Conservation (phyloP, 2,113 vertebrate genomes). For the Poeciliopsis prolifica region DNA sequence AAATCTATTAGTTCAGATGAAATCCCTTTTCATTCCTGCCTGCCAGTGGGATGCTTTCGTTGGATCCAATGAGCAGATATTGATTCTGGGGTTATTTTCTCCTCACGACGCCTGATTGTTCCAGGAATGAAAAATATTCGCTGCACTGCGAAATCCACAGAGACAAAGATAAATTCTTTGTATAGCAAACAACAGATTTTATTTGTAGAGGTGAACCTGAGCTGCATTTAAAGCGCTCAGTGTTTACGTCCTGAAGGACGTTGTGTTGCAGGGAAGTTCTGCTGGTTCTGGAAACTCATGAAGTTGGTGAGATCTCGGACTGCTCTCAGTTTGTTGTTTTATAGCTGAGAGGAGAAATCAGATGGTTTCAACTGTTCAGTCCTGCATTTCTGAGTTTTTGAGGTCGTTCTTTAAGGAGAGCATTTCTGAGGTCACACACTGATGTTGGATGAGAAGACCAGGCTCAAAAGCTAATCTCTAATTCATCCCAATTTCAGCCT, state of each 20-base stretch:
- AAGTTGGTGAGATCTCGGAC: background rate
- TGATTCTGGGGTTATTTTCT: constrained; percentile 13
- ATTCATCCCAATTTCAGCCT: too few species aligned
- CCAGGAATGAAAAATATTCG: background rate
- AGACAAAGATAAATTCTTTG: background rate
- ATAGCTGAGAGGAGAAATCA: too few species aligned
- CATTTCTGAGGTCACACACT: too few species aligned
- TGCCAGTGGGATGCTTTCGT: background rate
- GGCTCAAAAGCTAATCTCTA: too few species aligned
- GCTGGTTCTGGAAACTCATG: background rate
- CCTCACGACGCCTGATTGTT: background rate
- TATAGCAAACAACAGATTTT: background rate
- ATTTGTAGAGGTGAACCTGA: background rate
- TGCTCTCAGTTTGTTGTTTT: background rate
- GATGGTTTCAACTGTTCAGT: too few species aligned
- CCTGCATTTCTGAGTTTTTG: too few species aligned
- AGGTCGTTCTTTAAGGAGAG: too few species aligned
- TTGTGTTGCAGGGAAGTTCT: too few species aligned
- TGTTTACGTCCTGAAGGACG: too few species aligned
- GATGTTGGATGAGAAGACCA: too few species aligned
- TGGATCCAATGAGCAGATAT: constrained; percentile 20
- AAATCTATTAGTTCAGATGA: constrained; percentile 23
- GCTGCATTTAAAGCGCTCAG: background rate
- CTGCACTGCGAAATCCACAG: background rate
- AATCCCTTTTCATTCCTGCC: constrained; percentile 9